Percentiles rank a stretch among this genome's conserved stretches.
These are phyloP conservation scores for Antigone vipio DNA, from an alignment of 2,113 vertebrate species.

Conservation along the genomic window DNA sequence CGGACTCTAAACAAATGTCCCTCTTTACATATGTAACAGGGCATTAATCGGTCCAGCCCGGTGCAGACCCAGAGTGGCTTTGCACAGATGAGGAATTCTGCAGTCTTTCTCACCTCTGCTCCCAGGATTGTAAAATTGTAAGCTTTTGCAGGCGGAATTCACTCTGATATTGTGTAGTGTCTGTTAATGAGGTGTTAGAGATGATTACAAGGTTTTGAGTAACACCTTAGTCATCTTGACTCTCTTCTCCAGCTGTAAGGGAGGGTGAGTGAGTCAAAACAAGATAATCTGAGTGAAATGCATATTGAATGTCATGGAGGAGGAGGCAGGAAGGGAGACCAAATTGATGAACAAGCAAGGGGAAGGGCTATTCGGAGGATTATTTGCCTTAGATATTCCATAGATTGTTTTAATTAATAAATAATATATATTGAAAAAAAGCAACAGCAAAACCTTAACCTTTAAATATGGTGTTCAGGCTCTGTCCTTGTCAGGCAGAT, in stretches of 20 bases:
- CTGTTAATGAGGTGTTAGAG: not conserved
- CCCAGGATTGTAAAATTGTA: not conserved
- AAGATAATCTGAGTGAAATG: not conserved
- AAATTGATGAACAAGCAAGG: not conserved
- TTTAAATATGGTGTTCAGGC: not conserved
- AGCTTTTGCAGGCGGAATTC: not conserved
- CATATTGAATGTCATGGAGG: not conserved
- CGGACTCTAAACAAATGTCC: not conserved
- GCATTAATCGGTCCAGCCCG: not conserved
- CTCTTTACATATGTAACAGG: fast-evolving
- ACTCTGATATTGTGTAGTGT: fast-evolving
- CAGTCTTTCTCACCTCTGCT: not conserved
- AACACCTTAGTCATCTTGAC: not conserved
- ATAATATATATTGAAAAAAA: not conserved
- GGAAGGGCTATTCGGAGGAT: not conserved
- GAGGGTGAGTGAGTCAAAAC: not conserved
- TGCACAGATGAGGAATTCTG: not conserved
- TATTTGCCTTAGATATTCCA: not conserved
- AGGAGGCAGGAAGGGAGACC: not conserved
- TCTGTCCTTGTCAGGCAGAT: not conserved
- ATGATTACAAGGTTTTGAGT: not conserved
- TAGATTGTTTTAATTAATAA: not conserved
- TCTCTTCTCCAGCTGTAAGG: not conserved
- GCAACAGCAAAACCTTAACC: not conserved
- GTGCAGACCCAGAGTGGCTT: not conserved